These are phyloP conservation scores for Artemisiospiza belli DNA, from an alignment of 2,113 vertebrate species.

Conservation along the genomic window DNA sequence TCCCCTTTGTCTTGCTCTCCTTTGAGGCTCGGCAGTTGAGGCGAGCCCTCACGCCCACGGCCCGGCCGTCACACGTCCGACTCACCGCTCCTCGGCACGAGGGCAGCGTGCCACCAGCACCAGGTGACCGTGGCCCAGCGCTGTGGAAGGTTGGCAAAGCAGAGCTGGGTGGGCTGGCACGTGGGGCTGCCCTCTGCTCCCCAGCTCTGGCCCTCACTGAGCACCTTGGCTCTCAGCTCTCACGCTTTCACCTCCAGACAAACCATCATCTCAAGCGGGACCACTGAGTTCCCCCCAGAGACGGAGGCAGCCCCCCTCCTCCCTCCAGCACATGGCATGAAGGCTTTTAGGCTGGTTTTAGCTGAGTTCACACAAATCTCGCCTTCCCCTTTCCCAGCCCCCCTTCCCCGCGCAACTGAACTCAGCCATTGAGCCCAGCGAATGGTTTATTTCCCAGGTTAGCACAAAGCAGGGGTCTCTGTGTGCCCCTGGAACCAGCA, in stretches of 20 bases:
- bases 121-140: accelerated
- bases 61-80: accelerated
- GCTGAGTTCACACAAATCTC: conserved; percentile 52
- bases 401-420: background rate
- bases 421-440: conserved; percentile 55
- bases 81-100: background rate
- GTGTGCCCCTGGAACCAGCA: conserved; percentile 67
- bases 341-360: conserved; percentile 28
- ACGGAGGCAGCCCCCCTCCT: background rate
- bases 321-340: conserved; percentile 20
- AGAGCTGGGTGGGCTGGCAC: accelerated
- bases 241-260: background rate
- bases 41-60: background rate
- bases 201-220: accelerated
- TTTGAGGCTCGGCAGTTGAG: background rate
- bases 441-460: conserved; percentile 72
- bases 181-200: background rate
- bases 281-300: background rate
- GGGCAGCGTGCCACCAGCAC: accelerated
- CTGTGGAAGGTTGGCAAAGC: accelerated
- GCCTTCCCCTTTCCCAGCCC: background rate
- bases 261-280: background rate
- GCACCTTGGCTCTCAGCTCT: background rate
- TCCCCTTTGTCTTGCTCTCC: background rate
- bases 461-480: conserved; percentile 68